Evolutionary conservation across 1,140 invertebrate species (phyloP), one percentile per base, ranked within the genome.

Genomic region (Hesperophylax magnus): DNA sequence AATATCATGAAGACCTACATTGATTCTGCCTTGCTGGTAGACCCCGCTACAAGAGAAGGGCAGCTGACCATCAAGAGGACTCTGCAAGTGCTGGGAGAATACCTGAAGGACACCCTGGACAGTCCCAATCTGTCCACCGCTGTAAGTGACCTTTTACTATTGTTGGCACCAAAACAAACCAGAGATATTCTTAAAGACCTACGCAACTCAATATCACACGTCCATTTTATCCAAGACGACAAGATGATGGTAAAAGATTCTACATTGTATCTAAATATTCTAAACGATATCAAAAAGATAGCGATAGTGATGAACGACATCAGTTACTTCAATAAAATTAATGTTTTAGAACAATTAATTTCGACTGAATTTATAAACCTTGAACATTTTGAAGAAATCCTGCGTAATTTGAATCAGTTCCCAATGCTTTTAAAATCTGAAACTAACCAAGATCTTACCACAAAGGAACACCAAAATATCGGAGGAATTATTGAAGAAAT

Each of bases 21-120:
- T 18, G n/a, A 60, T n/a, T n/a, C 56, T 2, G 56, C 56, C 56
- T 22, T 60, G 56, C 56, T 11, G 56, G 56, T 22, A n/a, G n/a
- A 60, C n/a, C 8, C n/a, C 6, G 56, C n/a, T 6, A 60, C 56
- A 11, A 60, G n/a, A 18, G 56, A 11, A 60, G 56, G 56, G 56
- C 56, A n/a, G 8, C 56, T 60, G 56, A 60, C 17, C 56, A 60
- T 60, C n/a, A 60, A 60, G 56, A 60, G 56, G 22, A 22, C 56
- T 60, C 56, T 60, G 56, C 56, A 60, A n/a, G 56, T 60, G 56
- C n/a, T 60, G 18, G 56, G 56, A 22, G 56, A 60, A n/a, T n/a
- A 56, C 20, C 20, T 56, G 5, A 56, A 56, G 15, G 20, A 56
- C 54, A n/a, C 54, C 5, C 6, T 56, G 20, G 56, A 60, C n/a